Base-by-base conservation (phyloP, 2,797 vertebrate species). In the Falco biarmicus region DNA sequence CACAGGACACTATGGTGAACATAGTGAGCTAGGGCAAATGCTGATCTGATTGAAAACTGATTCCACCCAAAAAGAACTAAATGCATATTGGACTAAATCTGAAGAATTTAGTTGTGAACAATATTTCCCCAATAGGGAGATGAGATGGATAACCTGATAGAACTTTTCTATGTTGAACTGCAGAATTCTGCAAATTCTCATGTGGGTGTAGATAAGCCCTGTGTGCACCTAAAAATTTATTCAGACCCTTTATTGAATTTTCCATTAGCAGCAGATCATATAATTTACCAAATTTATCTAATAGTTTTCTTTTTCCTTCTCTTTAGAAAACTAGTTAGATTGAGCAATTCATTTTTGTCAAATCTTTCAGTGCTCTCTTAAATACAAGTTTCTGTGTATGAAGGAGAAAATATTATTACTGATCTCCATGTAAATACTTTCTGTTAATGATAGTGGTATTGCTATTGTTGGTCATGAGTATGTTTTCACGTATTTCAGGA, bases 11-110 rank as follows among this genome's bases (percentile, higher is more conserved):
- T 37, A 8, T 5, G 6, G 10, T 0, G 18, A 76, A 34, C 32
- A n/a, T 0, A n/a, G 17, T 6, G 13, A 81, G 13, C 2, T 7
- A 45, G 21, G 22, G 16, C 7, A 81, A 68, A 81, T 0, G 0
- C 2, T 73, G 29, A 32, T 73, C 15, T 74, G 16, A 1, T 15
- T 77, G 39, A 88, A 69, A 18, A 61, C 6, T 43, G n/a, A 51
- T 66, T 89, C 13, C 13, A 65, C 10, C 1, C n/a, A 37, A 47
- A 81, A 73, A 39, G 8, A 28, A 26, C 2, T 61, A 82, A 78
- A 88, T 13, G 6, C 8, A 51, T 13, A 2, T 31, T 41, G 8
- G 5, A 63, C 6, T 39, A 48, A 78, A 69, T 31, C 6, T 1
- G 1, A 70, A 54, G 10, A 57, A 31, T 39, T 51, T 70, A 34